phyloP scores from a whole-genome alignment of 1,140 invertebrate genomes.

The Amyelois transitella region DNA sequence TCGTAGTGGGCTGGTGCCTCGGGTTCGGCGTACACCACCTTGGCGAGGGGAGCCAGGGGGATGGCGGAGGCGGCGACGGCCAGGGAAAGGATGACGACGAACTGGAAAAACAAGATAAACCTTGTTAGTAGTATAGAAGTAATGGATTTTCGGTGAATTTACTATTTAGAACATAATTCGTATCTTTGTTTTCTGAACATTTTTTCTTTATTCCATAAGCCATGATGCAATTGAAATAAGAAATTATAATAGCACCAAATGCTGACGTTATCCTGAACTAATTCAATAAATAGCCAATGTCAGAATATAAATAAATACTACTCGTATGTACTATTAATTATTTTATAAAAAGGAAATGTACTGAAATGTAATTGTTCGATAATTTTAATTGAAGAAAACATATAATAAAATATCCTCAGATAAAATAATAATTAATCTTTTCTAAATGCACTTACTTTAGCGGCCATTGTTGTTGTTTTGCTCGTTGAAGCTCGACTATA shows the following conservation, averaged over 20 bases:
- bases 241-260: too few relatives aligned
- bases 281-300: too few relatives aligned
- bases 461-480: slow-evolving; percentile 35
- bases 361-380: not conserved
- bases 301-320: not conserved
- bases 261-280: too few relatives aligned
- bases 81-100: slow-evolving; percentile 39
- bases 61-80: slow-evolving; percentile 41
- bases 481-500: slow-evolving; percentile 29
- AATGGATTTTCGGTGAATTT: too few relatives aligned
- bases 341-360: not conserved
- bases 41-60: slow-evolving; percentile 36
- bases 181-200: too few relatives aligned
- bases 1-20: slow-evolving; percentile 79
- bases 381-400: not conserved
- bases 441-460: slow-evolving; percentile 29
- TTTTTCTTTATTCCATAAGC: not conserved
- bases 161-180: too few relatives aligned
- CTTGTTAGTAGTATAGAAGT: too few relatives aligned
- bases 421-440: not conserved
- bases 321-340: not conserved
- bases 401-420: too few relatives aligned
- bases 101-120: slow-evolving; percentile 32
- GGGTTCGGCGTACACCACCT: slow-evolving; percentile 52
- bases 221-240: not conserved